Percentiles rank a stretch among this genome's conserved stretches.
phyloP scores from a whole-genome alignment of 2,113 vertebrate genomes.

The Rhineura floridana region DNA sequence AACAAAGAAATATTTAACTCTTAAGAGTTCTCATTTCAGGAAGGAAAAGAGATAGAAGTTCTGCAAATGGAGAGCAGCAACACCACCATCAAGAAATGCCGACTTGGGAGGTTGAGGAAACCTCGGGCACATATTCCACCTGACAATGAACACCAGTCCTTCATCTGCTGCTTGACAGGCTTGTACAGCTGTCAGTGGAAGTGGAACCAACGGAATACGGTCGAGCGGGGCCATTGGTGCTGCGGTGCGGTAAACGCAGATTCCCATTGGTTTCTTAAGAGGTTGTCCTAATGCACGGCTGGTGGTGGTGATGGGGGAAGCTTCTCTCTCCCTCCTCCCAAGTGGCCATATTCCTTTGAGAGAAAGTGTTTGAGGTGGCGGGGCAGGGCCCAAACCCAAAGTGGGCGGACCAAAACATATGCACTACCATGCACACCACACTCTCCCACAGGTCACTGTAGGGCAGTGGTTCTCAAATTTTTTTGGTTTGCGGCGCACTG shows the following conservation, averaged over 20 bases:
- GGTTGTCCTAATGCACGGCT: background rate
- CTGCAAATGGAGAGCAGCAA: slow-evolving; percentile 67
- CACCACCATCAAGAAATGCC: slow-evolving; percentile 74
- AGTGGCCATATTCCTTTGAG: too few relatives aligned
- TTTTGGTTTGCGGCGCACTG: too few relatives aligned
- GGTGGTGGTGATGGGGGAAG: too few relatives aligned
- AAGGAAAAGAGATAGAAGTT: slow-evolving; percentile 70
- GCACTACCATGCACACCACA: background rate
- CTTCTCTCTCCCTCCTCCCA: background rate
- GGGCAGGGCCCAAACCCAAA: background rate
- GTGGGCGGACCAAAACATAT: background rate
- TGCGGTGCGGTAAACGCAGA: slow-evolving; percentile 78
- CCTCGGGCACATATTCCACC: slow-evolving; percentile 82
- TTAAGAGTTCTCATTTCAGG: slow-evolving; percentile 7
- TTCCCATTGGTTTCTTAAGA: too few relatives aligned
- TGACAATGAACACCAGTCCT: slow-evolving; percentile 84
- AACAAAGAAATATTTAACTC: fast-evolving
- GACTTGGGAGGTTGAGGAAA: slow-evolving; percentile 86
- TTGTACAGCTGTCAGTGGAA: slow-evolving; percentile 90
- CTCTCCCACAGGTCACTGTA: too few relatives aligned
- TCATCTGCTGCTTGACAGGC: slow-evolving; percentile 86
- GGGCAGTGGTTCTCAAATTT: too few relatives aligned
- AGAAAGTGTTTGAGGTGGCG: too few relatives aligned
- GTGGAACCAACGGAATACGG: slow-evolving; percentile 80
- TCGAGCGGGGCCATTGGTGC: slow-evolving; percentile 85